Percentiles rank a stretch among this genome's conserved stretches.
Conservation (phyloP, 2,888 invertebrate genomes). For the Drosophila suboccidentalis region DNA sequence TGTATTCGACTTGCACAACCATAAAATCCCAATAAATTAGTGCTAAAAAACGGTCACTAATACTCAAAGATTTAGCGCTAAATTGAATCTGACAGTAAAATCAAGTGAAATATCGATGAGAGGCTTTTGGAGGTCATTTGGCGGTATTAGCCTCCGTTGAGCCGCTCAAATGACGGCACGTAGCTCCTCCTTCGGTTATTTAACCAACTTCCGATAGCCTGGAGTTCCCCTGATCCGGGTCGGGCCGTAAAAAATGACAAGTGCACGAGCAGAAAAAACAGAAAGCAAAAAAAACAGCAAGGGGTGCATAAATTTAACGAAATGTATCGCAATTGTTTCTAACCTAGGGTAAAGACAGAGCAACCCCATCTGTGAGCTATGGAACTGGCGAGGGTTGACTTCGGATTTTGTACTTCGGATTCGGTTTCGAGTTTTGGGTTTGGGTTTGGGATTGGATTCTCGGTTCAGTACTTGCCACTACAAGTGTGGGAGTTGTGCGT, state of each 20-base stretch:
- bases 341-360: slow-evolving; percentile 48
- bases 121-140: slow-evolving; percentile 70
- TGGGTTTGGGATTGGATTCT: slow-evolving; percentile 7
- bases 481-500: slow-evolving; percentile 36
- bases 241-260: slow-evolving; percentile 70
- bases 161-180: slow-evolving; percentile 65
- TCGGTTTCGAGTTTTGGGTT: slow-evolving; percentile 24
- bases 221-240: slow-evolving; percentile 24
- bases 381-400: slow-evolving; percentile 41
- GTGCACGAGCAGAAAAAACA: slow-evolving; percentile 44
- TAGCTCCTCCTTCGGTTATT: slow-evolving; percentile 43
- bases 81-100: slow-evolving; percentile 73
- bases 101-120: slow-evolving; percentile 76
- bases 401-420: slow-evolving; percentile 31
- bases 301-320: slow-evolving; percentile 78
- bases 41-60: slow-evolving; percentile 55
- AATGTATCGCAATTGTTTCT: slow-evolving; percentile 79
- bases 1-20: slow-evolving; percentile 6
- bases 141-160: slow-evolving; percentile 67
- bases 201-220: slow-evolving; percentile 37
- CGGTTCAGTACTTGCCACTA: slow-evolving; percentile 21
- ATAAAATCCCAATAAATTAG: slow-evolving; percentile 24
- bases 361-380: slow-evolving; percentile 40
- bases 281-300: slow-evolving; percentile 40
- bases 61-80: slow-evolving; percentile 52